Conservation (phyloP, 2,113 vertebrate genomes). For the Limnothrissa miodon region DNA sequence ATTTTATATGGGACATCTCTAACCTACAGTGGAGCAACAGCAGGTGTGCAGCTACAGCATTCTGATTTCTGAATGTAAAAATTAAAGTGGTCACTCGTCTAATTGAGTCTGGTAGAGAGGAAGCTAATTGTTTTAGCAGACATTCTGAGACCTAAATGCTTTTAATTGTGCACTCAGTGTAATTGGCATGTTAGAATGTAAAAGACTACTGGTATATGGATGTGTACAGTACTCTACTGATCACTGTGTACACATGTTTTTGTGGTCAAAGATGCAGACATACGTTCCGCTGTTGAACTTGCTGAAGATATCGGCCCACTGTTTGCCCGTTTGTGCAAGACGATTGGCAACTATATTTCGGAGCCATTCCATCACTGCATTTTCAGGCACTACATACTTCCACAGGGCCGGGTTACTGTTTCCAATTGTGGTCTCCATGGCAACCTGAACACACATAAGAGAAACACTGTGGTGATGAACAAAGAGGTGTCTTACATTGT, state of each 20-base stretch:
- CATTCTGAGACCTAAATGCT: too few relatives aligned
- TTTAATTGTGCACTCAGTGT: too few relatives aligned
- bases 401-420: conserved; percentile 84
- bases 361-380: conserved; percentile 86
- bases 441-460: conserved; percentile 69
- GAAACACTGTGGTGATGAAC: not conserved
- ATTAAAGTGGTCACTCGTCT: too few relatives aligned
- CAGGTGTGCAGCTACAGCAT: too few relatives aligned
- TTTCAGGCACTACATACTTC: conserved; percentile 79
- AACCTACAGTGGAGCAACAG: too few relatives aligned
- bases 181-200: too few relatives aligned
- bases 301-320: conserved; percentile 79
- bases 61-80: too few relatives aligned
- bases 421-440: conserved; percentile 91
- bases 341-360: conserved; percentile 90
- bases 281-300: conserved; percentile 95
- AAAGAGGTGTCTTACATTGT: not conserved
- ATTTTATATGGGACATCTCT: too few relatives aligned
- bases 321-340: conserved; percentile 71
- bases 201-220: too few relatives aligned
- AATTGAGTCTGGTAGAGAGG: too few relatives aligned
- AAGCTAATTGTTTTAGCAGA: too few relatives aligned
- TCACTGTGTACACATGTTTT: not conserved
- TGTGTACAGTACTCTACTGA: too few relatives aligned
- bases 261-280: conserved; percentile 52